Evolutionary conservation across 2,888 invertebrate species (phyloP).

Genomic region (Tetrapedia diversipes): DNA sequence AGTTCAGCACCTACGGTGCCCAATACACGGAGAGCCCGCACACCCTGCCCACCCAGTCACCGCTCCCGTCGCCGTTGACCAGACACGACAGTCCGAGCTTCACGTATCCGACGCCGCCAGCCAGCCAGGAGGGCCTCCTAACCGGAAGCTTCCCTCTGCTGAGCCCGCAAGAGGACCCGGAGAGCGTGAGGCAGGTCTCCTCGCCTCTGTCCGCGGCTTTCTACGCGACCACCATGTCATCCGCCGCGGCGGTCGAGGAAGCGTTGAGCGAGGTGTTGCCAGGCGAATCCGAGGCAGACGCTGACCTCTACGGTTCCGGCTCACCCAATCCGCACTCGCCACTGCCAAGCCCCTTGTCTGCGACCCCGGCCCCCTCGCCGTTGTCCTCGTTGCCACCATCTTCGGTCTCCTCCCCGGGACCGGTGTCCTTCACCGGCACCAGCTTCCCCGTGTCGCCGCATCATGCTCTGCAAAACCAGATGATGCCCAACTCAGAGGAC

Average conservation of each 20-base stretch:
- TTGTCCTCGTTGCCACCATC: conserved; percentile 81
- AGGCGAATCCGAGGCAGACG: conserved; percentile 87
- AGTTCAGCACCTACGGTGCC: conserved; percentile 91
- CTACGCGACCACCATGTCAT: conserved; percentile 93
- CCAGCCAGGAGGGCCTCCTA: conserved; percentile 92
- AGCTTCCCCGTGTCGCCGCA: conserved; percentile 82
- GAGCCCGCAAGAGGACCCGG: conserved; percentile 84
- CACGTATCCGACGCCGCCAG: conserved; percentile 94
- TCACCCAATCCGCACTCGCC: conserved; percentile 84
- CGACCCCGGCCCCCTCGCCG: conserved; percentile 85
- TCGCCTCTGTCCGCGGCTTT: conserved; percentile 93
- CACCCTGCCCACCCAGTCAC: conserved; percentile 85
- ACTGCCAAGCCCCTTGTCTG: conserved; percentile 87
- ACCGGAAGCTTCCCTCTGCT: conserved; percentile 83
- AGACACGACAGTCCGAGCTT: conserved; percentile 89
- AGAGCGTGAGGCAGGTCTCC: conserved; percentile 89
- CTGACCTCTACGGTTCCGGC: conserved; percentile 82
- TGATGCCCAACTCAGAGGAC: conserved; percentile 95
- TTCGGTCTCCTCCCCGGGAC: conserved; percentile 80
- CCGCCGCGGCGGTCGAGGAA: conserved; percentile 94
- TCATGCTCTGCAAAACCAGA: conserved; percentile 88
- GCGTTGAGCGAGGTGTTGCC: conserved; percentile 93
- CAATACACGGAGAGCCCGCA: conserved; percentile 81
- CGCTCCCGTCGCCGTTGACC: conserved; percentile 86
- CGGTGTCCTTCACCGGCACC: conserved; percentile 77